Conservation (phyloP, 2,888 invertebrate genomes). For the Steinernema scapterisci region DNA sequence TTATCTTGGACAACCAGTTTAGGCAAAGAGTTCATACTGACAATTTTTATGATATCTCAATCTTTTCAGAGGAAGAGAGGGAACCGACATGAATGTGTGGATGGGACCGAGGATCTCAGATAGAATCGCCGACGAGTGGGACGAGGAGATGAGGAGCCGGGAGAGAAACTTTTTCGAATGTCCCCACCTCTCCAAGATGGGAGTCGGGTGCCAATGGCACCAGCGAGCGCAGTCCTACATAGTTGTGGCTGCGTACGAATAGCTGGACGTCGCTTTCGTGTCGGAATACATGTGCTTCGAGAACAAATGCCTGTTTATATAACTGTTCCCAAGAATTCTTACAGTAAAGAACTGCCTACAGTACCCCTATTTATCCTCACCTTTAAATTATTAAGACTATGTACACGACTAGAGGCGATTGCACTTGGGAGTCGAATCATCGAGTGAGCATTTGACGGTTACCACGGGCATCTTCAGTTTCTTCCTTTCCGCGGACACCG, state of each 20-base stretch:
- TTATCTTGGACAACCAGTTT: constrained; percentile 10
- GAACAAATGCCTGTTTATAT: too few species aligned
- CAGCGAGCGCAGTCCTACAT: not conserved
- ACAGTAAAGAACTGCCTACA: too few species aligned
- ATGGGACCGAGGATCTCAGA: not conserved
- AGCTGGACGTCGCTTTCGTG: too few species aligned
- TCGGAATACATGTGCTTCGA: too few species aligned
- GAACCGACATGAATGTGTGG: constrained; percentile 21
- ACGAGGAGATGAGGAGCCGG: not conserved
- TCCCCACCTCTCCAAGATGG: not conserved
- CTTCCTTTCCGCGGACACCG: not conserved
- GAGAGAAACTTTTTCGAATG: not conserved
- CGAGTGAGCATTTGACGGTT: not conserved
- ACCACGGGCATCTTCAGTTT: not conserved
- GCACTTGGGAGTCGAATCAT: not conserved
- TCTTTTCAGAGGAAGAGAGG: not conserved
- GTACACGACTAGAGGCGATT: constrained; percentile 10
- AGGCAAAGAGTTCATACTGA: too few species aligned
- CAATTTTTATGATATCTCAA: not conserved
- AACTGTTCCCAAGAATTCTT: too few species aligned
- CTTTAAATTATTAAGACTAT: too few species aligned
- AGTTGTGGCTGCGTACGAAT: not conserved
- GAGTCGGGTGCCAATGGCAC: not conserved
- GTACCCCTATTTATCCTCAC: too few species aligned
- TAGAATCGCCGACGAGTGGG: constrained; percentile 1